Evolutionary conservation across 2,797 vertebrate species (phyloP), one percentile per base, ranked within the genome.

Genomic region (Myotis pilosus): DNA sequence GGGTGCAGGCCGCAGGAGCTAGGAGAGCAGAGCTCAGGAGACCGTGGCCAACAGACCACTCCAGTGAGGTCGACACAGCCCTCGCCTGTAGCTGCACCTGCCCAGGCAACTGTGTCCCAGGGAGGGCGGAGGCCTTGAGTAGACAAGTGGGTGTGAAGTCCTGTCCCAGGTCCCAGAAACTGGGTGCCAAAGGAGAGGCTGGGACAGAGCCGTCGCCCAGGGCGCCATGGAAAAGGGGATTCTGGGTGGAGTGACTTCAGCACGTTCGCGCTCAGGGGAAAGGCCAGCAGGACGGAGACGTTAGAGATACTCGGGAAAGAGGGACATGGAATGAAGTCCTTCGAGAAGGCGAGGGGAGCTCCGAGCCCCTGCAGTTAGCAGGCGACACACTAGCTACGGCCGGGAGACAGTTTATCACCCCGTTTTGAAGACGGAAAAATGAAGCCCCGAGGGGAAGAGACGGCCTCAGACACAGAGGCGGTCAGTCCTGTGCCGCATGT

Each of bases 341-440:
- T 3, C 36, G n/a, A 51, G 47, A 53, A 64, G 38, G 68, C 22
- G 4, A 25, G 53, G 16, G 76, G 38, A 36, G 9, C 57, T 20
- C 66, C n/a, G 49, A 72, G 66, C 36, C 75, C 28, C 41, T 38
- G 36, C 33, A 88, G 84, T 62, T 33, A 62, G 38, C n/a, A 62
- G 68, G 66, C 2, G 9, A 10, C 36, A 64, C 41, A 66, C 33
- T 10, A 47, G 38, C 47, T 41, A 60, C 0, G 5, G 47, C 47
- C 6, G 22, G 33, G 69, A 94, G 69, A 49, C 16, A 36, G 71
- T 60, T 68, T 33, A 33, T 75, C 36, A 53, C 1, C 2, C 36
- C 89, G 82, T 55, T 83, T 84, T 75, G 87, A 91, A 81, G 72
- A 79, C 0, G 68, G 71, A 75, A 89, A 93, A 86, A 15, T 33